A percentile compares a stretch with the other conserved stretches of the same genome.
Evolutionary conservation across 2,888 invertebrate genomes (phyloP).

Genomic region (Eupithecia dodoneata): DNA sequence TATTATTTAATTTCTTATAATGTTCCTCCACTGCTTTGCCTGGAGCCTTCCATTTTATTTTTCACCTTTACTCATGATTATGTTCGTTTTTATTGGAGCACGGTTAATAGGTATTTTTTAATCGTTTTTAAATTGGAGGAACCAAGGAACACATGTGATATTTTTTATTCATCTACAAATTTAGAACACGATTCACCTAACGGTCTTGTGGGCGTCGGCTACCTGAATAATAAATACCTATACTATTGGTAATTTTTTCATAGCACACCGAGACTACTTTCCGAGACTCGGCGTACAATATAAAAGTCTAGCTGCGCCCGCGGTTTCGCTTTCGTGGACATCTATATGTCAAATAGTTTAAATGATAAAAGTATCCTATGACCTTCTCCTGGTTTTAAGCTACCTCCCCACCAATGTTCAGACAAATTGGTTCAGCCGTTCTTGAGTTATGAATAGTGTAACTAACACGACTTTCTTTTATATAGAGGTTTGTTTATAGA

Average conservation of each 20-base stretch:
- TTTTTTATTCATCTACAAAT: neutral
- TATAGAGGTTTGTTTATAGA: no score
- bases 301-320: neutral
- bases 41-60: neutral
- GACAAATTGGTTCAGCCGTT: no score
- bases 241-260: neutral
- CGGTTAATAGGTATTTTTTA: neutral
- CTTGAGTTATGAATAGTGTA: no score
- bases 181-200: neutral
- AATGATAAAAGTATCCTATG: no score
- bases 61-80: neutral
- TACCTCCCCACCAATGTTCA: no score
- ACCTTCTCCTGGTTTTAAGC: no score
- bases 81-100: neutral
- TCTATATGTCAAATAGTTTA: no score
- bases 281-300: neutral
- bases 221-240: neutral
- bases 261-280: neutral
- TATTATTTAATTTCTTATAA: no score
- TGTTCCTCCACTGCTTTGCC: neutral
- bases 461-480: no score
- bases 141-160: neutral
- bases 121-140: neutral
- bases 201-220: neutral
- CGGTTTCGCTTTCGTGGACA: no score